Percentiles rank a stretch among this genome's conserved stretches.
phyloP scores from a whole-genome alignment of 2,888 invertebrate species.

The Melanchra persicariae region DNA sequence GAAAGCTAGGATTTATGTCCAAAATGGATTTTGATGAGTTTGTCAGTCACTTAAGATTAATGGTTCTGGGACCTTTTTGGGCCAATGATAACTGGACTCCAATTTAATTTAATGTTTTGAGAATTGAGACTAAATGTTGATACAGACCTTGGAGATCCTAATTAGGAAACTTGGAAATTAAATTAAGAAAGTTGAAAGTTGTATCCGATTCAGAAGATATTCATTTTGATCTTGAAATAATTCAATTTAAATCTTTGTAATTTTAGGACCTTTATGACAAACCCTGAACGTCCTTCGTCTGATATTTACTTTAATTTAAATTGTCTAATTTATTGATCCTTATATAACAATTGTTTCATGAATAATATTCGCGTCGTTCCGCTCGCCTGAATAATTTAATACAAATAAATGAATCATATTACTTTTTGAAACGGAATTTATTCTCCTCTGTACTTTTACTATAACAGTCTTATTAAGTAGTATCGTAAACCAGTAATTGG shows the following conservation, averaged over 20 bases:
- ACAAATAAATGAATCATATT: constrained; percentile 1
- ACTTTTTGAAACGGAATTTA: not conserved
- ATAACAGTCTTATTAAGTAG: too few species aligned
- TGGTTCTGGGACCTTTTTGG: constrained; percentile 21
- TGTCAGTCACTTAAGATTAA: constrained; percentile 49
- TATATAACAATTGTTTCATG: not conserved
- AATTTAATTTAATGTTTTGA: constrained; percentile 43
- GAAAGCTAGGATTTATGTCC: constrained; percentile 23
- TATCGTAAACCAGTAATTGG: too few species aligned
- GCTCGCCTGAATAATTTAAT: not conserved
- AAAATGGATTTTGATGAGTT: constrained; percentile 47
- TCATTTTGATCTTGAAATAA: constrained; percentile 14
- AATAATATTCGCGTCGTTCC: not conserved
- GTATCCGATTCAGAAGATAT: constrained; percentile 14
- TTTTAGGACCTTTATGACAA: not conserved
- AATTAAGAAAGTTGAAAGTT: constrained; percentile 37
- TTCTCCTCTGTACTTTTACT: not conserved
- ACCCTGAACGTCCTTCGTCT: not conserved
- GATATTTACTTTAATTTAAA: not conserved
- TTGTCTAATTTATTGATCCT: constrained; percentile 2
- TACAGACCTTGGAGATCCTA: constrained; percentile 33
- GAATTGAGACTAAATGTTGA: constrained; percentile 30
- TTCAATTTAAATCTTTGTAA: constrained; percentile 9
- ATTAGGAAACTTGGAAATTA: constrained; percentile 42
- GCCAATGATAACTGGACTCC: constrained; percentile 43